Conservation (phyloP, 2,113 vertebrate genomes). For the Heterocephalus glaber region DNA sequence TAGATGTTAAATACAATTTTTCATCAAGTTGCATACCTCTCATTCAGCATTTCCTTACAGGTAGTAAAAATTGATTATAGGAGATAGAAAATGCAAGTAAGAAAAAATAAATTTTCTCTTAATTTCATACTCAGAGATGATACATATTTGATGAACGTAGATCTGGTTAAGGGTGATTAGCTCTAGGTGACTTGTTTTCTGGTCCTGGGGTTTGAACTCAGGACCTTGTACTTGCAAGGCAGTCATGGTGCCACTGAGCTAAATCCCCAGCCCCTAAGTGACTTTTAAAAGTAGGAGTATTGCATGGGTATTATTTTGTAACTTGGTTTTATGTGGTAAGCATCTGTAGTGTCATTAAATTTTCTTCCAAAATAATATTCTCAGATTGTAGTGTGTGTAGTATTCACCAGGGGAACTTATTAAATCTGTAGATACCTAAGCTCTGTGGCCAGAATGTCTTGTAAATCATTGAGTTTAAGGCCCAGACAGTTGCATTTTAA, state of each 20-base stretch:
- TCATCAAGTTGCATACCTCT: background rate
- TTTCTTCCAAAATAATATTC: background rate
- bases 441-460: background rate
- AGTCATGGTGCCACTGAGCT: too few relatives aligned
- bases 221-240: too few relatives aligned
- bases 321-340: background rate
- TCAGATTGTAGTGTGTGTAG: background rate
- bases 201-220: too few relatives aligned
- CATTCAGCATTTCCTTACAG: conserved; percentile 12
- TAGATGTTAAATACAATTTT: background rate
- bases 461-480: background rate
- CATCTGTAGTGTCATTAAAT: background rate
- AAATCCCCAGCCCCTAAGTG: background rate
- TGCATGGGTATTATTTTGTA: background rate
- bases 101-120: background rate
- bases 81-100: conserved; percentile 6
- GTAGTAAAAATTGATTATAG: background rate
- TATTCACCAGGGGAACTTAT: background rate
- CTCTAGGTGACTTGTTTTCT: background rate
- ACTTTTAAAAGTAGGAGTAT: background rate
- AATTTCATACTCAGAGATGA: background rate
- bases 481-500: background rate
- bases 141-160: background rate
- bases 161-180: conserved; percentile 10
- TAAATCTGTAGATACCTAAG: background rate